Evolutionary conservation across 2,888 invertebrate species (phyloP).

Genomic region (Carcina quercana): DNA sequence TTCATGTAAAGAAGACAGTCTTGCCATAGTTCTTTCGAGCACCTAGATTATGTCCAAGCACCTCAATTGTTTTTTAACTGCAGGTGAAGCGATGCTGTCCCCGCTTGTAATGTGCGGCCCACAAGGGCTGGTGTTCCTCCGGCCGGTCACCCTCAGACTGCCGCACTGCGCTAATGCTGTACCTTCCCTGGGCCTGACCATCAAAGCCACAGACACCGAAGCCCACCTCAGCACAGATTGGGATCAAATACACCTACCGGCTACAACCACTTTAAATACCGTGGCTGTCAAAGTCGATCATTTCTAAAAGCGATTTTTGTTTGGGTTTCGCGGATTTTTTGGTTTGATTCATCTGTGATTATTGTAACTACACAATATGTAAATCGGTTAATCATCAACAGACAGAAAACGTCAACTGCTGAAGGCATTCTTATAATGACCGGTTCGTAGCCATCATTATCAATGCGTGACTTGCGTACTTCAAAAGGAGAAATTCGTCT

Average conservation of each 20-base stretch:
- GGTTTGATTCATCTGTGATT: no score
- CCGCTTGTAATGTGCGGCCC: slow-evolving; percentile 98
- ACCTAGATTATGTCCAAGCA: no score
- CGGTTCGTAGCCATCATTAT: no score
- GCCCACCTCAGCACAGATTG: slow-evolving; percentile 89
- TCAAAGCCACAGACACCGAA: slow-evolving; percentile 87
- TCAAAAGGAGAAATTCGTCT: no score
- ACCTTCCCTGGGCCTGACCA: slow-evolving; percentile 82
- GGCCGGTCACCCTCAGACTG: slow-evolving; percentile 92
- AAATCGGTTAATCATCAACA: no score
- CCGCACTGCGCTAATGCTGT: slow-evolving; percentile 90
- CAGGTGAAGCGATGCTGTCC: slow-evolving; percentile 95
- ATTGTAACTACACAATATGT: no score
- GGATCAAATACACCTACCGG: slow-evolving; percentile 89
- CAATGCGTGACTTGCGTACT: no score
- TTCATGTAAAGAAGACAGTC: neutral
- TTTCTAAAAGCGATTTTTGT: no score
- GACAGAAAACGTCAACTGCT: no score
- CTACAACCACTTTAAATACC: slow-evolving; percentile 88
- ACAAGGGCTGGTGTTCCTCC: slow-evolving; percentile 90
- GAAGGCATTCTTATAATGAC: no score
- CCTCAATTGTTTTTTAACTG: slow-evolving; percentile 2
- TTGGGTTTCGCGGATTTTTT: no score
- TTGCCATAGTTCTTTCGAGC: neutral
- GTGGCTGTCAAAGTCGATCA: slow-evolving; percentile 95